These are phyloP conservation scores for Tipula unca DNA, from an alignment of 2,888 invertebrate species.

Conservation along the genomic window DNA sequence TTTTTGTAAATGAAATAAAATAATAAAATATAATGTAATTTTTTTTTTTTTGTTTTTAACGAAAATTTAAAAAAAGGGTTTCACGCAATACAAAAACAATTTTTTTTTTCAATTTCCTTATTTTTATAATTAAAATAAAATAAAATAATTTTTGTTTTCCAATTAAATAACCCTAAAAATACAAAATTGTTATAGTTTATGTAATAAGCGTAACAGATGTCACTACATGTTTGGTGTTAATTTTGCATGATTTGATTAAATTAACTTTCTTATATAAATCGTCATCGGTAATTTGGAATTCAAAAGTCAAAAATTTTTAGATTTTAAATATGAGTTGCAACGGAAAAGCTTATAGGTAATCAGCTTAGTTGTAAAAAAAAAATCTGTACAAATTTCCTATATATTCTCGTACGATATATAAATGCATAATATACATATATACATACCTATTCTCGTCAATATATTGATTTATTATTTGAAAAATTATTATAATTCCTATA, in stretches of 20 bases:
- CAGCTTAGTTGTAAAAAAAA: background rate
- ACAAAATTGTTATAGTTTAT: background rate
- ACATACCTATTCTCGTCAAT: background rate
- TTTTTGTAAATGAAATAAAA: background rate
- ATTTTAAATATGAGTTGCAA: background rate
- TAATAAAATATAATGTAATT: background rate
- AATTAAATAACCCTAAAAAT: background rate
- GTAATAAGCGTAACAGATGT: background rate
- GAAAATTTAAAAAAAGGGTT: background rate
- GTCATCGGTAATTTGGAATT: background rate
- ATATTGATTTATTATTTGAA: background rate
- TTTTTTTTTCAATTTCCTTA: background rate
- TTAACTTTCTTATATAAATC: background rate
- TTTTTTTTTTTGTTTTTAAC: background rate
- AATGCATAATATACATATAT: background rate
- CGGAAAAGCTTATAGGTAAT: background rate
- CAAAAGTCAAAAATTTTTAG: background rate
- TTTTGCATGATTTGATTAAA: background rate
- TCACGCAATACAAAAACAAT: background rate
- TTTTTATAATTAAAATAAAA: background rate
- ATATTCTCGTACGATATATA: too few relatives aligned
- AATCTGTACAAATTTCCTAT: too few relatives aligned
- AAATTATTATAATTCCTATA: background rate
- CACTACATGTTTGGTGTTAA: background rate
- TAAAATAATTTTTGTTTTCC: background rate